Conservation (phyloP, 2,888 invertebrate species). For the Resseliella maxima region DNA sequence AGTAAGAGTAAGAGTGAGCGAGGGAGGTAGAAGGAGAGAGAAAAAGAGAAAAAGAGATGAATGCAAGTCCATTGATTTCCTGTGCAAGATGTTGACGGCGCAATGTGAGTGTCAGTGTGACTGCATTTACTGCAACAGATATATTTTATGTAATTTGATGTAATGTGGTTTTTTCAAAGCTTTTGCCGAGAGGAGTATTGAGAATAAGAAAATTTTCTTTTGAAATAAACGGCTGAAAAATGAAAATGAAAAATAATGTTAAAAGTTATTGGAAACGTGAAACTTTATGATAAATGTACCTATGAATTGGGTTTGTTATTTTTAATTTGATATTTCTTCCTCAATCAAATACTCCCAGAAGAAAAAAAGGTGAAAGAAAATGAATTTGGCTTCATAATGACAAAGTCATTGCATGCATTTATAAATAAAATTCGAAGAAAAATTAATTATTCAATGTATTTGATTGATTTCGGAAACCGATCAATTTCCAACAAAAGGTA, state of each 20-base stretch:
- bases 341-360: too few relatives aligned
- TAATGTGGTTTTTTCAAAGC: constrained; percentile 2
- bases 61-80: too few relatives aligned
- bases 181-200: neutral
- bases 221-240: neutral
- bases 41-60: too few relatives aligned
- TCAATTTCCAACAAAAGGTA: too few relatives aligned
- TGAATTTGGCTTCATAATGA: neutral
- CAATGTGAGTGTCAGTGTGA: neutral
- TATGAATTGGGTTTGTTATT: too few relatives aligned
- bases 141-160: constrained; percentile 40
- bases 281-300: too few relatives aligned
- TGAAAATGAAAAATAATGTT: neutral
- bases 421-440: neutral
- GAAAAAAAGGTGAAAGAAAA: neutral
- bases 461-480: constrained; percentile 12
- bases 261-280: too few relatives aligned
- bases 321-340: too few relatives aligned
- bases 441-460: neutral
- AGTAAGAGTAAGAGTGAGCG: too few relatives aligned
- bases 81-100: too few relatives aligned
- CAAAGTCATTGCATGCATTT: neutral
- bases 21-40: too few relatives aligned
- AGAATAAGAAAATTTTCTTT: neutral
- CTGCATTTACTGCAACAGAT: constrained; percentile 46